phyloP scores from a whole-genome alignment of 2,113 vertebrate species.

The Alouatta palliata region DNA sequence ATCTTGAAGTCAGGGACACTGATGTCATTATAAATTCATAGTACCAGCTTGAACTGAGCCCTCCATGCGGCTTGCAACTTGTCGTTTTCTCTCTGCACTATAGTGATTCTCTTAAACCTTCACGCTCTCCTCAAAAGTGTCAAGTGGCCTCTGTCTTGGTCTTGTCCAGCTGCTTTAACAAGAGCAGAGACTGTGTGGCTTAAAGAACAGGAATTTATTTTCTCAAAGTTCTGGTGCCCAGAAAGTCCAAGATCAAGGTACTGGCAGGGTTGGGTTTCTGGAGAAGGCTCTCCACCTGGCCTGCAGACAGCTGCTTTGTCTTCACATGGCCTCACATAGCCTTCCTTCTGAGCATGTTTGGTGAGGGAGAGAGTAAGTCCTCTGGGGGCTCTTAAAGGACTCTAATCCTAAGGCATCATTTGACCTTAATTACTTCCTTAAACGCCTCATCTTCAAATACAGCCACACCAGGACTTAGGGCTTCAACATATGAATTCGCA shows the following conservation, averaged over 20 bases:
- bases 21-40: background rate
- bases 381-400: background rate
- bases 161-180: background rate
- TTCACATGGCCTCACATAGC: background rate
- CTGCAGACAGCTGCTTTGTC: background rate
- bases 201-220: background rate
- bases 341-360: background rate
- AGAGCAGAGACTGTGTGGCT: background rate
- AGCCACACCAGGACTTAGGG: background rate
- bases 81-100: background rate
- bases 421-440: background rate
- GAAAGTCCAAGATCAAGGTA: background rate
- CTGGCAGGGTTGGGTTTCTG: background rate
- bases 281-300: background rate
- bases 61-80: too few relatives aligned
- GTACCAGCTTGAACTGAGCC: background rate
- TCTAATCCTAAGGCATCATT: background rate
- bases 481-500: background rate
- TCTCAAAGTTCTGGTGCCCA: background rate
- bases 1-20: background rate
- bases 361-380: background rate
- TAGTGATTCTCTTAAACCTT: background rate
- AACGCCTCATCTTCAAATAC: background rate
- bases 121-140: background rate
- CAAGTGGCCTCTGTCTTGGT: background rate